Evolutionary conservation across 2,113 vertebrate species (phyloP), one percentile per base, ranked within the genome.

Genomic region (Machaerirhynchus nigripectus): DNA sequence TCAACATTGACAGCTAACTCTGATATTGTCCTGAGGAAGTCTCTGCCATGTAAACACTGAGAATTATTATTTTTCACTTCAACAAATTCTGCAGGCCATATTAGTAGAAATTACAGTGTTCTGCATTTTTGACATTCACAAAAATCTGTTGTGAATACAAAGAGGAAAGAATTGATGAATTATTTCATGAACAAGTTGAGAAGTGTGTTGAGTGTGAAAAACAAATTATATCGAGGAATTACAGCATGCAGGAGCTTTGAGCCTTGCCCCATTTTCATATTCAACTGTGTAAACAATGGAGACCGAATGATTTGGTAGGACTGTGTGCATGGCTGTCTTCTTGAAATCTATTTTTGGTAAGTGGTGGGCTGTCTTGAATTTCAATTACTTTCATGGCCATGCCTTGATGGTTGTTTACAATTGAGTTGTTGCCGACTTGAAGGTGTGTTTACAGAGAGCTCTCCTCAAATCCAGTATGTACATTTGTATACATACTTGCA

Each of bases 261-360:
- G 23, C 15, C 27, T 89, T 74, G 17, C 19, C 2, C 0, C 15
- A 13, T 6, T 57, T 64, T 27, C 1, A 2, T 5, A 0, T 64
- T 64, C 26, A 68, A 53, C 19, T 15, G 37, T 13, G 21, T 42
- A 74, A 63, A 77, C 6, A 55, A 55, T 0, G 27, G 37, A 44
- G 13, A 46, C 31, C 11, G 35, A 55, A 42, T 4, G 2, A 71
- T n/a, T 61, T 68, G 16, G 31, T 52, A 47, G 24, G 10, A 67
- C 16, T 0, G 1, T 0, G 1, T 35, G 26, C 37, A 21, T 0
- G 4, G 49, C 9, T 52, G 0, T 6, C 42, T 42, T 50, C 56
- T 53, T 27, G 9, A 91, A 91, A 60, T 15, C 37, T 28, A 15
- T 31, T 82, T 93, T 84, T 73, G 65, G 46, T 52, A 75, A 49